These are phyloP conservation scores for Sorex maritimensis DNA, from an alignment of 2,797 vertebrate species.

Conservation along the genomic window DNA sequence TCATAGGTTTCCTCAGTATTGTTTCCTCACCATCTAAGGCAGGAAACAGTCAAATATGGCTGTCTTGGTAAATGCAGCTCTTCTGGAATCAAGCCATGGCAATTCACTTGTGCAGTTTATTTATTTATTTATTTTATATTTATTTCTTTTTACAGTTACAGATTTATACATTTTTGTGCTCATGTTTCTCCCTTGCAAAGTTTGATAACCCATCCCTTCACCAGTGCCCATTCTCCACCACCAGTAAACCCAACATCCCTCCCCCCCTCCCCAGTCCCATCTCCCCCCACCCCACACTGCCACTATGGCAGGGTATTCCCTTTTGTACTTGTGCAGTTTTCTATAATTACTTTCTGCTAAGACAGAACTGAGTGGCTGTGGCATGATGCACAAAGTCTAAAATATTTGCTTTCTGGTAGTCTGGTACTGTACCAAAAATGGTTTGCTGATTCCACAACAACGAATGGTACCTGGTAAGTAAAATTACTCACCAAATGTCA, in stretches of 20 bases:
- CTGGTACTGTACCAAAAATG: not conserved
- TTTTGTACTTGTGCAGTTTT: not conserved
- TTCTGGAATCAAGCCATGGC: not conserved
- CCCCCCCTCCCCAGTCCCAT: too few relatives aligned
- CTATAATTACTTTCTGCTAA: not conserved
- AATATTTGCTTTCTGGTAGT: constrained; percentile 19
- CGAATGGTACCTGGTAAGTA: not conserved
- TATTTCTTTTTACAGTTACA: too few relatives aligned
- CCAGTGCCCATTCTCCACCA: too few relatives aligned
- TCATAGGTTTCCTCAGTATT: constrained; percentile 2
- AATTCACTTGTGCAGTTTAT: not conserved
- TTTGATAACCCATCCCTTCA: too few relatives aligned
- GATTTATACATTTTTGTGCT: too few relatives aligned
- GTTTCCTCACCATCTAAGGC: constrained; percentile 32
- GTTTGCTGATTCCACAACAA: constrained; percentile 20
- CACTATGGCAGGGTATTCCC: too few relatives aligned
- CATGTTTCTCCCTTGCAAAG: too few relatives aligned
- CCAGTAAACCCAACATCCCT: too few relatives aligned
- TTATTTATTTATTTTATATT: too few relatives aligned
- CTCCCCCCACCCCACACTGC: too few relatives aligned
- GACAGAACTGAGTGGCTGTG: not conserved
- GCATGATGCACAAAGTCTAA: not conserved
- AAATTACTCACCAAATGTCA: not conserved
- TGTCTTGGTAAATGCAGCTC: constrained; percentile 8
- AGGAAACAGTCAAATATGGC: constrained; percentile 50